These are phyloP conservation scores for Vanessa cardui DNA, from an alignment of 2,888 invertebrate species.

Conservation along the genomic window DNA sequence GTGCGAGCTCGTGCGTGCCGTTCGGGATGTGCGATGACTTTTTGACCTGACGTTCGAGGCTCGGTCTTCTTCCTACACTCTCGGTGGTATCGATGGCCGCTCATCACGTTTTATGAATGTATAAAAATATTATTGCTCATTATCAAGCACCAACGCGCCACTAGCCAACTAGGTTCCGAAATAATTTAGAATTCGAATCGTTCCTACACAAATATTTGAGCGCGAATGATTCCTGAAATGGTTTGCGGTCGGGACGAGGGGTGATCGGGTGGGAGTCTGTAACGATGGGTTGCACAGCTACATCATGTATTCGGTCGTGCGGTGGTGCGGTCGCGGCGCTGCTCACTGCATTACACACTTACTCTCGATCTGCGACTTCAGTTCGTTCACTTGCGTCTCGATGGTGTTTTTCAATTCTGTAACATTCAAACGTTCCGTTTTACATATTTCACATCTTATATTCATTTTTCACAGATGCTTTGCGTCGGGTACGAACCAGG, in stretches of 20 bases:
- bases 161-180: constrained; percentile 78
- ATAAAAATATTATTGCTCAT: constrained; percentile 83
- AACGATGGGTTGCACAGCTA: constrained; percentile 77
- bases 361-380: constrained; percentile 98
- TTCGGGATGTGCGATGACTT: constrained; percentile 58
- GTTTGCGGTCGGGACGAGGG: constrained; percentile 50
- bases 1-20: constrained; percentile 40
- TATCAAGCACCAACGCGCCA: constrained; percentile 81
- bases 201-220: constrained; percentile 70
- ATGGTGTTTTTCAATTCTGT: constrained; percentile 98
- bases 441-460: too few species aligned
- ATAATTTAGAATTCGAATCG: constrained; percentile 72
- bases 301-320: constrained; percentile 74
- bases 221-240: constrained; percentile 67
- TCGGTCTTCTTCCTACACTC: constrained; percentile 38
- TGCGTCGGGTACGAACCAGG: too few species aligned
- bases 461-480: too few species aligned
- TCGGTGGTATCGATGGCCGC: constrained; percentile 54
- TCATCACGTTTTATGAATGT: constrained; percentile 75
- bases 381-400: constrained; percentile 98
- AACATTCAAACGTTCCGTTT: constrained; percentile 59
- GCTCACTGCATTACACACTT: constrained; percentile 97
- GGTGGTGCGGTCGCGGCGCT: constrained; percentile 29
- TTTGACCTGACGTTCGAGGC: constrained; percentile 62
- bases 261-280: constrained; percentile 55